These are phyloP conservation scores for Scotopteryx bipunctaria DNA, from an alignment of 2,888 invertebrate species.

Conservation along the genomic window DNA sequence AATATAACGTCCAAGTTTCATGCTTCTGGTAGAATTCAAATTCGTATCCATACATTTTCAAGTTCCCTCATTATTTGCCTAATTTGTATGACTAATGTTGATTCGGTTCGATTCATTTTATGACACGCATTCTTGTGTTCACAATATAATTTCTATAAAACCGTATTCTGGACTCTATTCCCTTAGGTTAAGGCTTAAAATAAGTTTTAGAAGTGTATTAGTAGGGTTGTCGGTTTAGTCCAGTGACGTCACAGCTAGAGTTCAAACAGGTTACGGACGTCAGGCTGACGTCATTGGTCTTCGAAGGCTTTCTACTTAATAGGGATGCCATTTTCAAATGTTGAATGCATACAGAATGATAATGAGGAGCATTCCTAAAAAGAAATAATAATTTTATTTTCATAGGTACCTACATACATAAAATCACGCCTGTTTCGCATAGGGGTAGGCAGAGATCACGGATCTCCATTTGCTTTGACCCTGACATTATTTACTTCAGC, in stretches of 20 bases:
- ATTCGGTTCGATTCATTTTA: constrained; percentile 22
- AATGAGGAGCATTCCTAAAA: too few species aligned
- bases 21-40: too few species aligned
- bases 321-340: constrained; percentile 29
- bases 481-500: too few species aligned
- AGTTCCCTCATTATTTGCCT: constrained; percentile 17
- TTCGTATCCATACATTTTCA: neutral
- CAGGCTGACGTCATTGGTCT: constrained; percentile 61
- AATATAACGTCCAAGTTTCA: too few species aligned
- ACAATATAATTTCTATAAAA: neutral
- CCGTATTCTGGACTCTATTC: constrained; percentile 1
- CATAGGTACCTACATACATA: too few species aligned
- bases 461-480: too few species aligned
- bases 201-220: constrained; percentile 9
- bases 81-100: constrained; percentile 29
- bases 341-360: constrained; percentile 21
- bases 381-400: too few species aligned
- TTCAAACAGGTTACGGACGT: constrained; percentile 57
- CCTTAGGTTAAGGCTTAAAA: constrained; percentile 3
- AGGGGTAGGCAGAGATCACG: too few species aligned
- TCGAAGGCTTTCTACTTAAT: constrained; percentile 47
- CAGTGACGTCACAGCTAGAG: constrained; percentile 63
- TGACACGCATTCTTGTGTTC: constrained; percentile 23
- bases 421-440: too few species aligned
- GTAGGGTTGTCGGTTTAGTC: constrained; percentile 32